A percentile compares a stretch with the other conserved stretches of the same genome.
Evolutionary conservation across 2,113 vertebrate species (phyloP).

Genomic region (Mirounga angustirostris): DNA sequence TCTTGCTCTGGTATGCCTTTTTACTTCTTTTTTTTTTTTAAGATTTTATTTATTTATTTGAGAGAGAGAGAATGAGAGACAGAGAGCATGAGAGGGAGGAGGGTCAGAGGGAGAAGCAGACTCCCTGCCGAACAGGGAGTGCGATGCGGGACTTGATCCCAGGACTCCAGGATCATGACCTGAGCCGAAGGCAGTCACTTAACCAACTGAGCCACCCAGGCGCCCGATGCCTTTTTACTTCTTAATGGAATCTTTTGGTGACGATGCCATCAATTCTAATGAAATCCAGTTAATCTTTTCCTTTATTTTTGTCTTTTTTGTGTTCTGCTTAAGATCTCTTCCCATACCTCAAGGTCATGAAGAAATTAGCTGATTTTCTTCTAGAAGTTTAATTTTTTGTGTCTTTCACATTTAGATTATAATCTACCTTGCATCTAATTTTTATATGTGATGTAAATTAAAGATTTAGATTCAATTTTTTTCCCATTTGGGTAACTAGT

Average conservation of each 20-base stretch:
- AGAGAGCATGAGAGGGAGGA: too few species aligned
- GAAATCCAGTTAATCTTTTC: constrained; percentile 37
- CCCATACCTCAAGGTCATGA: neutral
- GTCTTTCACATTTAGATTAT: constrained; percentile 8
- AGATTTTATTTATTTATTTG: too few species aligned
- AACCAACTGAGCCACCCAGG: too few species aligned
- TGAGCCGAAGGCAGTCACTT: too few species aligned
- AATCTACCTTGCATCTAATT: neutral
- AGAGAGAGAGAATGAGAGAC: too few species aligned
- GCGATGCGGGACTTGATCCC: too few species aligned
- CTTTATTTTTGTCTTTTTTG: neutral
- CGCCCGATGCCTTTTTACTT: neutral
- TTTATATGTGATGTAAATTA: constrained; percentile 3
- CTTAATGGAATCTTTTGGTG: neutral
- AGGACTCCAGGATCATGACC: too few species aligned
- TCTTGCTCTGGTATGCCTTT: neutral
- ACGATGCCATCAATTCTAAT: neutral
- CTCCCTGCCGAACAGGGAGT: too few species aligned
- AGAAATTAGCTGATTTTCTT: neutral
- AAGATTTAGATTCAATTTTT: neutral
- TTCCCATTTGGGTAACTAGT: neutral
- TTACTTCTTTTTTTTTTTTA: neutral
- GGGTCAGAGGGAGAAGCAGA: too few species aligned
- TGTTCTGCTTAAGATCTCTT: constrained; percentile 17
- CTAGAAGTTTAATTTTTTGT: constrained; percentile 2